Evolutionary conservation across 2,888 invertebrate species (phyloP).

Genomic region (Hoplodrina blanda): DNA sequence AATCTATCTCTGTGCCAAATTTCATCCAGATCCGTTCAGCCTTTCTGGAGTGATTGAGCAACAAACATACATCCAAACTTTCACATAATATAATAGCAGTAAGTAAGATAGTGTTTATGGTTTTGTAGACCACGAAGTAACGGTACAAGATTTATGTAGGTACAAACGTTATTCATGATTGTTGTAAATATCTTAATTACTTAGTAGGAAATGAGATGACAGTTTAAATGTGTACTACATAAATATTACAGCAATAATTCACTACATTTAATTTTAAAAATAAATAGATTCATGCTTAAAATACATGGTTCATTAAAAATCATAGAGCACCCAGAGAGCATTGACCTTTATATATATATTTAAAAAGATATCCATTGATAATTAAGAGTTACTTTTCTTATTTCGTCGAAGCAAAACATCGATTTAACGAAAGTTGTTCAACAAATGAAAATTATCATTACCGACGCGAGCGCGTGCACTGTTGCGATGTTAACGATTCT

Average conservation of each 20-base stretch:
- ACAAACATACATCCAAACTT: no score
- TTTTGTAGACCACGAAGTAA: background rate
- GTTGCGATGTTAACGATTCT: slow-evolving; percentile 39
- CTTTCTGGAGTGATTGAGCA: no score
- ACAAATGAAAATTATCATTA: slow-evolving; percentile 1
- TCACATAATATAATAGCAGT: no score
- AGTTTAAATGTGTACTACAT: no score
- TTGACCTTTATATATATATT: background rate
- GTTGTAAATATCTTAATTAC: slow-evolving; percentile 18
- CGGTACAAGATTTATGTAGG: background rate
- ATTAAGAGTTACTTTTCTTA: no score
- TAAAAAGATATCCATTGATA: background rate
- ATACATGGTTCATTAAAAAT: background rate
- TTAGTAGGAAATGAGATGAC: no score
- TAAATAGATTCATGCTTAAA: no score
- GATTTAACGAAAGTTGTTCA: slow-evolving; percentile 17
- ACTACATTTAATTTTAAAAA: no score
- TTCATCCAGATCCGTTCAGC: no score
- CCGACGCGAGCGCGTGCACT: slow-evolving; percentile 14
- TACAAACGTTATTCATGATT: background rate
- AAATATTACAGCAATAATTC: no score
- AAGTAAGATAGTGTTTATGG: background rate
- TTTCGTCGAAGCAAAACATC: background rate
- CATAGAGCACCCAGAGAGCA: background rate
- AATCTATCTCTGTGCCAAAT: no score